phyloP scores from a whole-genome alignment of 2,113 vertebrate species.

The Calyptomena viridis region DNA sequence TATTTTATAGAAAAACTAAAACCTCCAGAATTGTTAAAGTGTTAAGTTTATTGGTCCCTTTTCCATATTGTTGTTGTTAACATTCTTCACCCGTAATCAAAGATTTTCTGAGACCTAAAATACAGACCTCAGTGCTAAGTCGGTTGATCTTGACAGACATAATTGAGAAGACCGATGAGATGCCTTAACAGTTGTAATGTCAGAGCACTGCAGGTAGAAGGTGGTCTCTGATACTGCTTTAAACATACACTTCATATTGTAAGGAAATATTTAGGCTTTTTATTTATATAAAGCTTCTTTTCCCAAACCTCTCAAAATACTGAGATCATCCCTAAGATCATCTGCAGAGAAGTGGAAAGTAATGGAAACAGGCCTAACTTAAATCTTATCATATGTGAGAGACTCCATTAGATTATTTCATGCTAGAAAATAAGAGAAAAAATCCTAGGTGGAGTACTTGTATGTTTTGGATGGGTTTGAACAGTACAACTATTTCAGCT shows the following conservation, averaged over 20 bases:
- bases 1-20: background rate
- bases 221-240: background rate
- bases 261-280: background rate
- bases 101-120: background rate
- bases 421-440: background rate
- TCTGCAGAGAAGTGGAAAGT: background rate
- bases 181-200: background rate
- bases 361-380: background rate
- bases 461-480: background rate
- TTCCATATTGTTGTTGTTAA: background rate
- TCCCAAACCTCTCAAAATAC: background rate
- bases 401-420: background rate
- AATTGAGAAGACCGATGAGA: background rate
- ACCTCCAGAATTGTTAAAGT: background rate
- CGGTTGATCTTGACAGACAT: background rate
- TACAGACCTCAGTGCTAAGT: background rate
- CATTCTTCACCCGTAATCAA: background rate
- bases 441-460: accelerated
- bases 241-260: background rate
- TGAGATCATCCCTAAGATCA: background rate
- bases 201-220: background rate
- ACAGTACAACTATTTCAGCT: background rate
- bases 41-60: background rate
- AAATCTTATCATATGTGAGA: background rate
- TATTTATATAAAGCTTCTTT: background rate